phyloP scores from a whole-genome alignment of 2,888 invertebrate species.

The Anodontia alba region DNA sequence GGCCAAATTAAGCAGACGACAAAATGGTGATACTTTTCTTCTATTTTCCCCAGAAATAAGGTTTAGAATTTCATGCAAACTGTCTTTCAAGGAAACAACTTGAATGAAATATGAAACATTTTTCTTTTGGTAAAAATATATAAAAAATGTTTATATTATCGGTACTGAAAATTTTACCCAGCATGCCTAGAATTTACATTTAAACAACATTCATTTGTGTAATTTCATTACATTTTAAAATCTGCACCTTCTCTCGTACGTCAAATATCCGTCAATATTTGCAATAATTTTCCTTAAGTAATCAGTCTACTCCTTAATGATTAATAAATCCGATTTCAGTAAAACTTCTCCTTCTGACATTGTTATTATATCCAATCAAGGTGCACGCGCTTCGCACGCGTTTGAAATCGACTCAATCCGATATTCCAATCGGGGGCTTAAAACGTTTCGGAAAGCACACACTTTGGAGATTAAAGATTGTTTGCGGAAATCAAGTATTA shows the following conservation, averaged over 20 bases:
- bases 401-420: constrained; percentile 57
- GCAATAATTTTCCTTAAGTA: constrained; percentile 8
- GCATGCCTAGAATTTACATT: no score
- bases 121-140: no score
- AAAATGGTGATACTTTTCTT: no score
- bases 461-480: constrained; percentile 27
- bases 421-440: constrained; percentile 60
- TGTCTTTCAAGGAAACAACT: no score
- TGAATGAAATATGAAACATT: no score
- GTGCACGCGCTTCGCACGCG: constrained; percentile 59
- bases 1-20: no score
- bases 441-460: not conserved
- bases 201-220: no score
- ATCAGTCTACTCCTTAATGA: not conserved
- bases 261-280: not conserved
- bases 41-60: no score
- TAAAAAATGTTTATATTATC: no score
- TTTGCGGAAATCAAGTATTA: constrained; percentile 61
- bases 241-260: not conserved
- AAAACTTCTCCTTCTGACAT: constrained; percentile 40
- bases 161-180: no score
- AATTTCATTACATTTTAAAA: no score
- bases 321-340: constrained; percentile 16
- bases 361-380: constrained; percentile 50
- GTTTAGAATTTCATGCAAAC: no score